These are phyloP conservation scores for Tokudaia tokunoshimensis DNA, from an alignment of 2,797 vertebrate genomes.

Conservation along the genomic window DNA sequence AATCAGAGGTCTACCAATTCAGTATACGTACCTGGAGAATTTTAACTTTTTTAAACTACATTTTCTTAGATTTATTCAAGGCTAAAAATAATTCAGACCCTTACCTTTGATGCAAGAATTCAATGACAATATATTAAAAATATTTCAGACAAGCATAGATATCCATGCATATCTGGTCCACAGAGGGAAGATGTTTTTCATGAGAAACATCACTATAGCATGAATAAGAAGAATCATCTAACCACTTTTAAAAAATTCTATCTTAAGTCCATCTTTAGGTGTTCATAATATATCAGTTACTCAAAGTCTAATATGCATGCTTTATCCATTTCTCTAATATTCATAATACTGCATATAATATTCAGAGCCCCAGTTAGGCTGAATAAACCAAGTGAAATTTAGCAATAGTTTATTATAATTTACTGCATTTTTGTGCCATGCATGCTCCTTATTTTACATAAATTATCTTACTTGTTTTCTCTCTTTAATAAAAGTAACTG, in stretches of 20 bases:
- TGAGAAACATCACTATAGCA: background rate
- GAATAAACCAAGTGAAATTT: background rate
- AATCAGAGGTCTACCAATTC: background rate
- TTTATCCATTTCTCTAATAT: background rate
- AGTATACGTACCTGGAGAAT: background rate
- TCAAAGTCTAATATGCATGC: background rate
- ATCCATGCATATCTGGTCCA: background rate
- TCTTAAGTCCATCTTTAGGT: background rate
- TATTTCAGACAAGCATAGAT: background rate
- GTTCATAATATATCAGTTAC: background rate
- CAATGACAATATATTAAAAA: background rate
- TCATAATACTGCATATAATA: background rate
- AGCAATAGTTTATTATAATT: background rate
- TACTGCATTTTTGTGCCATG: background rate
- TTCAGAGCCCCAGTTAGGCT: background rate
- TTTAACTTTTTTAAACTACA: background rate
- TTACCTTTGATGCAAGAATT: background rate
- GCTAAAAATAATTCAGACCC: background rate
- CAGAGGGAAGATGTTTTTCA: background rate
- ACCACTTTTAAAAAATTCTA: rapidly evolving
- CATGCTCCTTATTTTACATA: background rate
- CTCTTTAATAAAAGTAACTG: background rate
- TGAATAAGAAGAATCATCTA: background rate
- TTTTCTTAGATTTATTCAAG: background rate
- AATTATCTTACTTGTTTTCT: slow-evolving; percentile 17